phyloP scores from a whole-genome alignment of 2,113 vertebrate species.

The Oncorhynchus gorbuscha region DNA sequence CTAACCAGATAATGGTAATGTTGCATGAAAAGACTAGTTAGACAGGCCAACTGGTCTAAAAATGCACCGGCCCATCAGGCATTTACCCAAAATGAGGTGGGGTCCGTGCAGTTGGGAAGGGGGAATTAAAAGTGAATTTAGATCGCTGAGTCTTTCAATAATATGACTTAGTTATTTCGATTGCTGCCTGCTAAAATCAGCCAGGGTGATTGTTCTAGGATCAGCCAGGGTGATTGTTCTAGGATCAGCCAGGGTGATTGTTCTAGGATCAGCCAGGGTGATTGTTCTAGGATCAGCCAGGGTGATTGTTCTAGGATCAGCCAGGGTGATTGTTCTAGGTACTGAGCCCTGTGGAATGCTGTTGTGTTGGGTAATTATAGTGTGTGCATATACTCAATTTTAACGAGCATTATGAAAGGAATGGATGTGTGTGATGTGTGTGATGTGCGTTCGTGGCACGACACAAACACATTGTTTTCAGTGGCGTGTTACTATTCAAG shows the following conservation, averaged over 20 bases:
- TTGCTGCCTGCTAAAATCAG: constrained; percentile 26
- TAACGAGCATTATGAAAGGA: neutral
- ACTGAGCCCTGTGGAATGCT: neutral
- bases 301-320: no score
- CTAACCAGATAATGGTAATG: no score
- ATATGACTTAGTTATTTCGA: constrained; percentile 27
- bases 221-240: no score
- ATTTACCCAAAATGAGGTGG: no score
- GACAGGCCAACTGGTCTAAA: no score
- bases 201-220: constrained; percentile 14
- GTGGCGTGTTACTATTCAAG: neutral
- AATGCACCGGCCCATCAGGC: no score
- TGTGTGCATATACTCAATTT: neutral
- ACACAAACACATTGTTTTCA: no score
- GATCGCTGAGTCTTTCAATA: neutral
- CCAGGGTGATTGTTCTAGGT: constrained; percentile 8
- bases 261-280: constrained; percentile 27
- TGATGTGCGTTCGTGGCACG: neutral
- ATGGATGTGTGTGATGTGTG: neutral
- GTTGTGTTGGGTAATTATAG: neutral
- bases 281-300: no score
- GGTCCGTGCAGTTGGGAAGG: no score
- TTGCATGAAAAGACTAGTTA: no score
- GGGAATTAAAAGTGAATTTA: constrained; percentile 15
- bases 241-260: no score